These are phyloP conservation scores for Drosophila helvetica DNA, from an alignment of 2,888 invertebrate species.

Conservation along the genomic window DNA sequence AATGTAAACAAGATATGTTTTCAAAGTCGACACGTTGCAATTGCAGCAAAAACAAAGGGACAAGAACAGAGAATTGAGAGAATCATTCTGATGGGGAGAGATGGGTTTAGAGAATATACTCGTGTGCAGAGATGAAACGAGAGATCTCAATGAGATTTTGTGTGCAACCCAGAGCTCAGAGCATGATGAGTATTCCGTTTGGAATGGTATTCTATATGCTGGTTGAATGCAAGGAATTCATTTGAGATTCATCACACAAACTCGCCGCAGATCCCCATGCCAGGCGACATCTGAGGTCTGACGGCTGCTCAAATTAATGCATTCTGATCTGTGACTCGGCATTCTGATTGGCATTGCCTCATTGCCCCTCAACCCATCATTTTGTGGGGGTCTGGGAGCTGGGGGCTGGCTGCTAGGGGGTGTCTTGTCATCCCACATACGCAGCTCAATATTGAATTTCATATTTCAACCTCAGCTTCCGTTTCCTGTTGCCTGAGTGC, in stretches of 20 bases:
- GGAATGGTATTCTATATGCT: not conserved
- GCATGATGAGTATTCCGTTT: not conserved
- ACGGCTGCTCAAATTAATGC: conserved; percentile 5
- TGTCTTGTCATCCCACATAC: not conserved
- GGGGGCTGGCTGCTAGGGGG: not conserved
- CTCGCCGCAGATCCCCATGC: not conserved
- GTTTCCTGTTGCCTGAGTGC: conserved; percentile 12
- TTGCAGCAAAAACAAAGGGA: conserved; percentile 37
- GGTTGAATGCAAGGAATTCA: not conserved
- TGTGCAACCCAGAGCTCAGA: not conserved
- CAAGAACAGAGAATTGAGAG: not conserved
- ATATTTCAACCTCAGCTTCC: not conserved
- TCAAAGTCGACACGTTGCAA: conserved; percentile 43
- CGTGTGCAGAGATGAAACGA: not conserved
- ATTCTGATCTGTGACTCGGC: conserved; percentile 1
- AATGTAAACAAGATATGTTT: conserved; percentile 51
- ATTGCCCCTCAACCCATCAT: not conserved
- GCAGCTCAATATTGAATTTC: not conserved
- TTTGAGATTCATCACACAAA: not conserved
- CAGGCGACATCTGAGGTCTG: not conserved
- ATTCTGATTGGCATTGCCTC: not conserved
- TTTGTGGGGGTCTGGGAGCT: conserved; percentile 6
- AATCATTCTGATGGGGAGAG: not conserved
- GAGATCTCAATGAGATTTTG: not conserved
- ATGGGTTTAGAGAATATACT: not conserved